Conservation (phyloP, 1,140 invertebrate species). For the Tetranychus cinnabarinus region DNA sequence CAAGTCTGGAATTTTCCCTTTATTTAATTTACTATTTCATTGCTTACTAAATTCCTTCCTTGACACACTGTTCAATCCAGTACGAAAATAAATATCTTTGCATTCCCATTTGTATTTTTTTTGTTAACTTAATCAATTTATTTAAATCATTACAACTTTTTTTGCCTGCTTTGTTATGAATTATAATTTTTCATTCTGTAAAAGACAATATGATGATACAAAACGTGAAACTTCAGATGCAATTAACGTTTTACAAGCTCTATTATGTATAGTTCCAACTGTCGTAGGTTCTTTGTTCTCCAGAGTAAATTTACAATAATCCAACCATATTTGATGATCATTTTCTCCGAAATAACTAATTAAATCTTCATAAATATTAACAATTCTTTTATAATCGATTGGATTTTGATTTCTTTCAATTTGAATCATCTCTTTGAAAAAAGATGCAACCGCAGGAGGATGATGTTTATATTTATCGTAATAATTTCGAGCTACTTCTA, state of each 20-base stretch:
- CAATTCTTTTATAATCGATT: not conserved
- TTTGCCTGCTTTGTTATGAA: no score
- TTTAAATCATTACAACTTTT: no score
- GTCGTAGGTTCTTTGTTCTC: not conserved
- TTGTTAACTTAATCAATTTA: no score
- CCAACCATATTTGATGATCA: conserved; percentile 4
- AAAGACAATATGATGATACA: conserved; percentile 1
- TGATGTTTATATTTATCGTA: conserved; percentile 7
- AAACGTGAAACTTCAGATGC: not conserved
- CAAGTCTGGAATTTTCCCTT: no score
- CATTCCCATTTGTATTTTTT: no score
- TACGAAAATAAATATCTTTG: no score
- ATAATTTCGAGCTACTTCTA: not conserved
- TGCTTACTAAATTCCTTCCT: no score
- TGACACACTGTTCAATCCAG: no score
- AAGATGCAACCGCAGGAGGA: not conserved
- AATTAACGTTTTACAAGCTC: not conserved
- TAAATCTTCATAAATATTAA: not conserved
- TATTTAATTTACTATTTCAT: no score
- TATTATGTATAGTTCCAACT: not conserved
- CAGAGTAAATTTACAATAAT: conserved; percentile 2
- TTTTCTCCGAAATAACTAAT: conserved; percentile 1
- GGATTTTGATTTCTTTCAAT: not conserved
- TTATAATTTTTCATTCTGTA: not conserved
- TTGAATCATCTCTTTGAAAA: conserved; percentile 4